Base-by-base conservation (phyloP, 2,113 vertebrate genomes). In the Embiotoca jacksoni region DNA sequence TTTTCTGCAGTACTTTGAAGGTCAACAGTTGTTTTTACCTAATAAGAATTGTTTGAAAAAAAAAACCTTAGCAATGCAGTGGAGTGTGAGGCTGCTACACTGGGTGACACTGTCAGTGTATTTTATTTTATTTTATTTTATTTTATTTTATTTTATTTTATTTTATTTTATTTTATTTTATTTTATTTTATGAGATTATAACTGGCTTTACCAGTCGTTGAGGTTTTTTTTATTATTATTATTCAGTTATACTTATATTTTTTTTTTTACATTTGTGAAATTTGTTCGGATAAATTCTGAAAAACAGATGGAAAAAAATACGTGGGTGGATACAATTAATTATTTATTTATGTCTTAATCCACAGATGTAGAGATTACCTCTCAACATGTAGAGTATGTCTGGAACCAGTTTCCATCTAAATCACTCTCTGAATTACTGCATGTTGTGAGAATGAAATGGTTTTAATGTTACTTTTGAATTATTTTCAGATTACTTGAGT, bases 281-380 rank as follows among this genome's bases (percentile, higher is more conserved):
- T 13, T 44, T 44, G 41, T 44, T 44, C 13, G 39, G 5, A 41
- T 41, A 10, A 3, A 2, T 41, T 23, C 23, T 41, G 9, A 9
- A 44, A 9, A 44, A 44, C 41, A 44, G 41, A 44, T 44, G 23
- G 23, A 23, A 23, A 23, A 23, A 23, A 23, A 23, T n/a, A n/a
- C n/a, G n/a, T n/a, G n/a, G n/a, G n/a, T n/a, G n/a, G n/a, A n/a
- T n/a, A n/a, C n/a, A n/a, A n/a, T n/a, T 39, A 14, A 72, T 33
- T 70, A 33, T 46, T 9, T 62, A 53, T 65, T 58, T 36, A 73
- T 71, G 64, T n/a, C 1, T 55, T 49, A n/a, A 49, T 62, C 41
- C 14, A 54, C 46, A 60, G 53, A 55, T 46, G 52, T n/a, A 8
- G 31, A 47, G 35, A 68, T 50, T 49, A 37, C 55, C 41, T 36